These are phyloP conservation scores for Callipepla squamata DNA, from an alignment of 2,113 vertebrate species.

Conservation along the genomic window DNA sequence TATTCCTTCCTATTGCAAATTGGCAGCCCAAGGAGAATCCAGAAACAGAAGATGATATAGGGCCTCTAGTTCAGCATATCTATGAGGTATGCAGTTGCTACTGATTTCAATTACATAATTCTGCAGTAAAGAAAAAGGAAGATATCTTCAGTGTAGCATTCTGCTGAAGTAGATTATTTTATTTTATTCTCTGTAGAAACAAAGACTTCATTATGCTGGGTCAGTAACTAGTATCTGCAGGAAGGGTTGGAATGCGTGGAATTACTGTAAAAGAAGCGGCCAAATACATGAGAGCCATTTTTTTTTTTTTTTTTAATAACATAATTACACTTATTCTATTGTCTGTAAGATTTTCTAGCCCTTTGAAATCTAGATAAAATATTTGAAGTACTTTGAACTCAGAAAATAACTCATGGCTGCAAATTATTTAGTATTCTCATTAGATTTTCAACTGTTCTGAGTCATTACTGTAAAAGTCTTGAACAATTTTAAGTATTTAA, in stretches of 20 bases:
- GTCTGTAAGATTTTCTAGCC: not conserved
- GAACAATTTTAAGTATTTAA: not conserved
- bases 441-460: not conserved
- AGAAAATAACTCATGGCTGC: not conserved
- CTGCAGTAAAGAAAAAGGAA: not conserved
- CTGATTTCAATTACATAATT: not conserved
- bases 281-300: not conserved
- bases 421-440: not conserved
- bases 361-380: conserved; percentile 3
- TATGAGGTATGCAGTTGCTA: conserved; percentile 84
- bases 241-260: not conserved
- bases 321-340: not conserved
- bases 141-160: not conserved
- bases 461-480: not conserved
- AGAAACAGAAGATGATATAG: conserved; percentile 90
- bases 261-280: not conserved
- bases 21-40: conserved; percentile 88
- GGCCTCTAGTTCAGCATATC: conserved; percentile 90
- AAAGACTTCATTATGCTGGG: not conserved
- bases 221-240: not conserved
- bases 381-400: not conserved
- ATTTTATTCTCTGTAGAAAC: not conserved
- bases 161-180: not conserved
- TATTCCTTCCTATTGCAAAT: conserved; percentile 93
- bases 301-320: not conserved